Conservation (phyloP, 2,113 vertebrate genomes). For the Oncorhynchus masou region DNA sequence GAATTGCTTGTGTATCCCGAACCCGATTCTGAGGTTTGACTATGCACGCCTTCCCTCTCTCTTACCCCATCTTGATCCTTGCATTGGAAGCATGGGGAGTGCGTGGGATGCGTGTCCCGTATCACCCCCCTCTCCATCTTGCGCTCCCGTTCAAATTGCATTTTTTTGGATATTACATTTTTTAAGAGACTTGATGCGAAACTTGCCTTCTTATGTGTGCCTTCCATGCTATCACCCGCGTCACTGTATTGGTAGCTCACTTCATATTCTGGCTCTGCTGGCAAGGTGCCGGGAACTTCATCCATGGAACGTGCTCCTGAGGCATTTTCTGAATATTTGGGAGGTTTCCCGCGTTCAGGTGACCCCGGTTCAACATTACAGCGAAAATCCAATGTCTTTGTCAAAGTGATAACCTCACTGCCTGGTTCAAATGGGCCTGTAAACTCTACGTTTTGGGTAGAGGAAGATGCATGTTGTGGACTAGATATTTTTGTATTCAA, state of each 20-base stretch:
- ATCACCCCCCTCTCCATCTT: slow-evolving; percentile 90
- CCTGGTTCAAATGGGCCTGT: slow-evolving; percentile 57
- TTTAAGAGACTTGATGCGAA: slow-evolving; percentile 92
- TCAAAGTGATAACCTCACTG: slow-evolving; percentile 73
- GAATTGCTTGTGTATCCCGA: slow-evolving; percentile 74
- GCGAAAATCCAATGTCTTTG: slow-evolving; percentile 76
- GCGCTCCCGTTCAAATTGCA: slow-evolving; percentile 92
- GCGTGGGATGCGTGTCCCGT: slow-evolving; percentile 52
- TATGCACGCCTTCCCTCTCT: slow-evolving; percentile 70
- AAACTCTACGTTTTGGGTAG: slow-evolving; percentile 55
- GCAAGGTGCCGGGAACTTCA: slow-evolving; percentile 59
- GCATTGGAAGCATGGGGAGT: slow-evolving; percentile 41
- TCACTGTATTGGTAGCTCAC: slow-evolving; percentile 43
- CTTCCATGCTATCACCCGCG: slow-evolving; percentile 56
- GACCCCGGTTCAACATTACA: slow-evolving; percentile 71
- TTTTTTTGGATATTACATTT: slow-evolving; percentile 97
- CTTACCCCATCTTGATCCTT: slow-evolving; percentile 63
- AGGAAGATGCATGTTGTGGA: slow-evolving; percentile 46
- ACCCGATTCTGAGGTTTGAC: slow-evolving; percentile 82
- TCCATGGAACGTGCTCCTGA: slow-evolving; percentile 54
- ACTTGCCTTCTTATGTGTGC: slow-evolving; percentile 80
- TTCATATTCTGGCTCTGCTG: slow-evolving; percentile 61
- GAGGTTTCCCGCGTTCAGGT: slow-evolving; percentile 48
- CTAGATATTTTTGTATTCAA: slow-evolving; percentile 47
- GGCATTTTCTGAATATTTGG: slow-evolving; percentile 61